Evolutionary conservation across 1,140 invertebrate species (phyloP).

Genomic region (Heliconius melpomene): DNA sequence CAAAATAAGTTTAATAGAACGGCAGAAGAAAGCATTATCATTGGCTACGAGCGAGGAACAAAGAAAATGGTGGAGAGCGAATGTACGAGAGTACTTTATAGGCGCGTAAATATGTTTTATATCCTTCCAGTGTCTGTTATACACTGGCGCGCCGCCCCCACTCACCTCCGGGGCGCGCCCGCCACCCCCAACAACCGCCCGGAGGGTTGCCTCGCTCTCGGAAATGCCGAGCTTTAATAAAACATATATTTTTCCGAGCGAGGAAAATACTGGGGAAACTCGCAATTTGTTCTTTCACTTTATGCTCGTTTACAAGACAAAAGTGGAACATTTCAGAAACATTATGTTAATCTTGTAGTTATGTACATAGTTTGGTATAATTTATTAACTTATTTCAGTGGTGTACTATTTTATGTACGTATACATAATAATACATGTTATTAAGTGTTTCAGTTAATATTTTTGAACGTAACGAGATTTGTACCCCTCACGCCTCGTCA

Average conservation of each 20-base stretch:
- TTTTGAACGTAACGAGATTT: no score
- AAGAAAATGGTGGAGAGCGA: conserved; percentile 79
- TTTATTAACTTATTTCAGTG: conserved; percentile 50
- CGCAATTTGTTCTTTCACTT: conserved; percentile 81
- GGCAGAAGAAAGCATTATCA: conserved; percentile 79
- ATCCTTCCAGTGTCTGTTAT: conserved; percentile 80
- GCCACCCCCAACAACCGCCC: conserved; percentile 55
- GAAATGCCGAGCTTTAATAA: conserved; percentile 81
- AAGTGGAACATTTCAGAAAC: conserved; percentile 79
- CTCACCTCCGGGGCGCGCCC: conserved; percentile 39
- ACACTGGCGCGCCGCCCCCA: conserved; percentile 70
- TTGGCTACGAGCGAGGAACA: conserved; percentile 77
- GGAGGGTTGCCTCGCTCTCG: conserved; percentile 76
- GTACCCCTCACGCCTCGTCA: no score
- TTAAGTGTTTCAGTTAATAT: neutral
- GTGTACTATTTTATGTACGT: conserved; percentile 40
- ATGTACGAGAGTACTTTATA: conserved; percentile 80
- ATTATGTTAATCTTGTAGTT: conserved; percentile 80
- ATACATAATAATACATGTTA: neutral
- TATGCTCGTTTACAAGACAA: conserved; percentile 81
- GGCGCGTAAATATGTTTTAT: conserved; percentile 81
- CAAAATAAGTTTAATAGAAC: conserved; percentile 80
- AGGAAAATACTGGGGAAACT: conserved; percentile 81
- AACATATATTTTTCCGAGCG: conserved; percentile 81
- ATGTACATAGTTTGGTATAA: conserved; percentile 70